These are phyloP conservation scores for Drosophila picticornis DNA, from an alignment of 2,888 invertebrate genomes.

Conservation along the genomic window DNA sequence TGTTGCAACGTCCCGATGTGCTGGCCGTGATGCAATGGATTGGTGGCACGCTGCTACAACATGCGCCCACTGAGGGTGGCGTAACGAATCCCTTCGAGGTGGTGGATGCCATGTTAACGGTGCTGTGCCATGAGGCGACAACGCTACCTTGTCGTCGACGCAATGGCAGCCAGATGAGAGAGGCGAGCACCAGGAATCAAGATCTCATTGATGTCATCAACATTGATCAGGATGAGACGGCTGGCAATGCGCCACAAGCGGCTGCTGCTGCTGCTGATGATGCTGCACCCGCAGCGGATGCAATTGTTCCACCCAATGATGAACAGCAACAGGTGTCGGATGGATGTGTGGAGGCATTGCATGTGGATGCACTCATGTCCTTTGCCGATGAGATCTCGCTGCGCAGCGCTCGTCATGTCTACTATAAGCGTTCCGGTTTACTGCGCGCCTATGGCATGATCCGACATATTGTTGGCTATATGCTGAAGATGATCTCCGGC, in stretches of 20 bases:
- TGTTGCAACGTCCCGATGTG: constrained; percentile 91
- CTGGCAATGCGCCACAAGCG: constrained; percentile 55
- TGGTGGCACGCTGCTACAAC: constrained; percentile 89
- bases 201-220: constrained; percentile 85
- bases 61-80: constrained; percentile 86
- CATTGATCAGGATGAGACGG: constrained; percentile 84
- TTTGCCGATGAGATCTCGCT: constrained; percentile 93
- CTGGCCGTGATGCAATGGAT: constrained; percentile 88
- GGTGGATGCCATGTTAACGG: constrained; percentile 92
- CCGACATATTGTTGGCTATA: constrained; percentile 92
- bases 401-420: constrained; percentile 87
- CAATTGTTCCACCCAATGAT: not conserved
- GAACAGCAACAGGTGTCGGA: constrained; percentile 54
- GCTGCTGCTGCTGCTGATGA: constrained; percentile 16
- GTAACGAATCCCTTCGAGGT: constrained; percentile 88
- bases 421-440: constrained; percentile 89
- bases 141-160: constrained; percentile 89
- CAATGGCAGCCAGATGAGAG: constrained; percentile 39
- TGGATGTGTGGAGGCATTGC: constrained; percentile 89
- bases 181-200: constrained; percentile 64
- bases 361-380: constrained; percentile 92
- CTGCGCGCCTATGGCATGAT: constrained; percentile 93
- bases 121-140: constrained; percentile 92
- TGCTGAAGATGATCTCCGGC: constrained; percentile 92
- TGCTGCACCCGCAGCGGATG: constrained; percentile 28